Conservation (phyloP, 2,797 vertebrate genomes). For the Sebastes nivosus region DNA sequence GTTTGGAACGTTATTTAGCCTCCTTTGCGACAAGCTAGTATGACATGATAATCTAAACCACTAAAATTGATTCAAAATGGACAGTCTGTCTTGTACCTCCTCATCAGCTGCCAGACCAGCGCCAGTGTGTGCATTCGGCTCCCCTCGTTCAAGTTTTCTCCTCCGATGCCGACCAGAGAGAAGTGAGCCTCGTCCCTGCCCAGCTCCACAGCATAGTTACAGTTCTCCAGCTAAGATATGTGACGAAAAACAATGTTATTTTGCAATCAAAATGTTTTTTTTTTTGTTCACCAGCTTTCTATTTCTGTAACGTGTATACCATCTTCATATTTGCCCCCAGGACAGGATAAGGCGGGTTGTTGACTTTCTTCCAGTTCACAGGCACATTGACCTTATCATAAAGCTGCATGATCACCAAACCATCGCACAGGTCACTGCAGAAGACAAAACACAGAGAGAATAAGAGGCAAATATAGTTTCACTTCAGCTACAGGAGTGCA, state of each 20-base stretch:
- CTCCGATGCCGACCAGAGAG: constrained; percentile 95
- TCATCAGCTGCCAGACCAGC: constrained; percentile 97
- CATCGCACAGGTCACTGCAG: constrained; percentile 90
- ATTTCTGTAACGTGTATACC: constrained; percentile 67
- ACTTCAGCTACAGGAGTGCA: neutral
- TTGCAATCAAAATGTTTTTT: neutral
- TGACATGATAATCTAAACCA: neutral
- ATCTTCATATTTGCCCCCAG: constrained; percentile 95
- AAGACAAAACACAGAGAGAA: neutral
- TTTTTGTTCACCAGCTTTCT: neutral
- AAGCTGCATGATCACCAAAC: constrained; percentile 93
- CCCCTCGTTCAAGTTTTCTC: constrained; percentile 92
- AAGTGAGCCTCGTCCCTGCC: constrained; percentile 90
- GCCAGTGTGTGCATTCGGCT: constrained; percentile 91
- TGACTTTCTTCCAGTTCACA: constrained; percentile 91
- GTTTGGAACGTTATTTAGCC: too few relatives aligned
- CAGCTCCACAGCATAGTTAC: constrained; percentile 95
- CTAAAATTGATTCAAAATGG: neutral
- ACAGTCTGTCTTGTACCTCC: constrained; percentile 83
- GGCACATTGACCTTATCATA: constrained; percentile 89
- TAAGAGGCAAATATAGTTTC: neutral
- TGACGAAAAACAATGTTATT: constrained; percentile 33
- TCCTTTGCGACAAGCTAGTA: too few relatives aligned
- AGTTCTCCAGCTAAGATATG: constrained; percentile 91
- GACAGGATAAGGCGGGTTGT: constrained; percentile 89